Base-by-base conservation (phyloP, 2,113 vertebrate genomes). In the Megalops atlanticus region DNA sequence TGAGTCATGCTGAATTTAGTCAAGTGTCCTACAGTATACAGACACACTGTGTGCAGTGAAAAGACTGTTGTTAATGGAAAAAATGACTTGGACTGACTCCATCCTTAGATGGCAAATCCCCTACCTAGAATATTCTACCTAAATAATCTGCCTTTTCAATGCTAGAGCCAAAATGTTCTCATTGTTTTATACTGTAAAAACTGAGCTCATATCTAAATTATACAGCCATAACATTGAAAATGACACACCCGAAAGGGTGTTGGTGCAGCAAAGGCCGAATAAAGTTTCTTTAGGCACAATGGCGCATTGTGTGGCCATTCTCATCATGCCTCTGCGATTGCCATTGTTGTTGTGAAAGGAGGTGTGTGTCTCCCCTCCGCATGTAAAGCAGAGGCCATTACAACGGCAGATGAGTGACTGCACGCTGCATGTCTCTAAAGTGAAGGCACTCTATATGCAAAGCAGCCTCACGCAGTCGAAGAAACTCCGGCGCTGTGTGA, bases 361-460 rank as follows among this genome's bases (percentile, higher is more conserved):
- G 87, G 85, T 84, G 74, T 88, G 74, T 86, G 85, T 85, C n/a
- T 87, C 70, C 21, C 81, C 87, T 40, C 78, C 80, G 80, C 88
- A 84, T 82, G 87, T 88, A 82, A 83, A 91, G 86, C 83, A 39
- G 75, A 85, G 79, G 85, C 88, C 89, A 90, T 94, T 93, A 92
- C 73, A 12, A 73, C 38, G 73, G 39, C 73, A 15, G 73, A 88
- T 93, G 86, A 91, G 90, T 91, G 90, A 91, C 88, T 88, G 88
- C 85, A 81, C 83, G 87, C 84, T 83, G 43, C 36, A 78, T 82
- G 82, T 88, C 87, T 84, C 86, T 77, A 85, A 88, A 87, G 90
- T 87, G 75, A 78, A 83, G 88, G 83, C 89, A 90, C 92, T 94
- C 92, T 92, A 91, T 92, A 93, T 93, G 91, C 92, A 92, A 92